phyloP scores from a whole-genome alignment of 2,888 invertebrate genomes.

The Pandemis cinnamomeana region DNA sequence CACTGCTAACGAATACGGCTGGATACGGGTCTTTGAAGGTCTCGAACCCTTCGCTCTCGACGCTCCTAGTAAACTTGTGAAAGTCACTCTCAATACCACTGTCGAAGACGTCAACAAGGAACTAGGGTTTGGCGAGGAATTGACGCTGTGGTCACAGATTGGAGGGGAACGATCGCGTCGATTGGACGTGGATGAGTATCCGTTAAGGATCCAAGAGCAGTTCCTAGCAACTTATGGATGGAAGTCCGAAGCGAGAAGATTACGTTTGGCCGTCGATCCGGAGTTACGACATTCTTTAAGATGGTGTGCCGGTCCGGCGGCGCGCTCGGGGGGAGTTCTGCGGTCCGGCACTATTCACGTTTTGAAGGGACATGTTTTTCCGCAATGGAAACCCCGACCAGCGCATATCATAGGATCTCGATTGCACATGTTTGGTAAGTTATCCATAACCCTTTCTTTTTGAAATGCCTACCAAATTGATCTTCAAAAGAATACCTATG shows the following conservation, averaged over 20 bases:
- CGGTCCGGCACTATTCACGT: slow-evolving; percentile 83
- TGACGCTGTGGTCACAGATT: slow-evolving; percentile 82
- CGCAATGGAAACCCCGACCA: slow-evolving; percentile 87
- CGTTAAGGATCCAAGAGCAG: slow-evolving; percentile 86
- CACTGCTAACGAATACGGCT: slow-evolving; percentile 75
- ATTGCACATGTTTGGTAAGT: slow-evolving; percentile 83
- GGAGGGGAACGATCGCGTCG: slow-evolving; percentile 84
- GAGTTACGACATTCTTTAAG: slow-evolving; percentile 85
- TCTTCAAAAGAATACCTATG: not conserved
- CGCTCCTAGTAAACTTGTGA: slow-evolving; percentile 83
- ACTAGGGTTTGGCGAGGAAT: slow-evolving; percentile 78
- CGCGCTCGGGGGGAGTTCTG: slow-evolving; percentile 72
- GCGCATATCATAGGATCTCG: slow-evolving; percentile 85
- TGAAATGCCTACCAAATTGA: not conserved
- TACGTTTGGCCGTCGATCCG: slow-evolving; percentile 87
- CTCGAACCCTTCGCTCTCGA: slow-evolving; percentile 77
- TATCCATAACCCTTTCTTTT: not conserved
- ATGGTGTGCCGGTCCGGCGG: slow-evolving; percentile 86
- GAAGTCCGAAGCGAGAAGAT: slow-evolving; percentile 83
- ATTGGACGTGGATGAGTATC: slow-evolving; percentile 82
- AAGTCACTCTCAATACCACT: slow-evolving; percentile 83
- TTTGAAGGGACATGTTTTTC: slow-evolving; percentile 87
- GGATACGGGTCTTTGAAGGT: slow-evolving; percentile 86
- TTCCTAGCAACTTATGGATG: slow-evolving; percentile 85
- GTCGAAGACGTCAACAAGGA: slow-evolving; percentile 81